A percentile compares a stretch with the other conserved stretches of the same genome.
These are phyloP conservation scores for Zaprionus davidi DNA, from an alignment of 1,140 invertebrate genomes.

Conservation along the genomic window DNA sequence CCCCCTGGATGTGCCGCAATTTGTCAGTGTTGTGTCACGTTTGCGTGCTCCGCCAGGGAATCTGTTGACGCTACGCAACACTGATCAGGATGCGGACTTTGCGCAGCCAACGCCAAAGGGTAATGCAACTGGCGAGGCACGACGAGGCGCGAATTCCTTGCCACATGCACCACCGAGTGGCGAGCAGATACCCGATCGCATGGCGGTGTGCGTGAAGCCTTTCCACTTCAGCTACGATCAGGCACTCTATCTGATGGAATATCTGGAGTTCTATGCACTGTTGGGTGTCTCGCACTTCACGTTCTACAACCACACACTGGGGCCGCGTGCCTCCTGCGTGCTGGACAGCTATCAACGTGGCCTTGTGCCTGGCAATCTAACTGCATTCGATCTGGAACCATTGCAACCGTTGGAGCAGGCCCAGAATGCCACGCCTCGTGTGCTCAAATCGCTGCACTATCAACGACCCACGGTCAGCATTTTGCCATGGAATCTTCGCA, in stretches of 20 bases:
- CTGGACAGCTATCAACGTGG: conserved; percentile 89
- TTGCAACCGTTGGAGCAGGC: conserved; percentile 47
- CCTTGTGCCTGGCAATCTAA: conserved; percentile 68
- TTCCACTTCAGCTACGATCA: conserved; percentile 95
- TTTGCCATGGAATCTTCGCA: conserved; percentile 95
- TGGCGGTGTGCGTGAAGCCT: conserved; percentile 97
- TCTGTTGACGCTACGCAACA: conserved; percentile 86
- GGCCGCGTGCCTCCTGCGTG: conserved; percentile 90
- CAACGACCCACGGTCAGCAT: conserved; percentile 89
- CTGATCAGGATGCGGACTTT: conserved; percentile 85
- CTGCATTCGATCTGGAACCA: conserved; percentile 66
- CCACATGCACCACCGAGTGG: conserved; percentile 59
- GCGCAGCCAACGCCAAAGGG: conserved; percentile 6
- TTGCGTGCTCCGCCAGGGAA: conserved; percentile 87
- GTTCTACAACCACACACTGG: conserved; percentile 96
- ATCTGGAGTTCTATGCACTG: conserved; percentile 94
- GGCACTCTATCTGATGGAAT: conserved; percentile 94
- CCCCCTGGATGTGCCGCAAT: conserved; percentile 87
- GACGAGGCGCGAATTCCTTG: background rate
- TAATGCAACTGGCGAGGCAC: conserved; percentile 15
- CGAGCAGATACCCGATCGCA: conserved; percentile 85
- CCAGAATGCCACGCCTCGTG: conserved; percentile 60
- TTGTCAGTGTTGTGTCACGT: conserved; percentile 88
- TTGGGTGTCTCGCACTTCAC: conserved; percentile 95
- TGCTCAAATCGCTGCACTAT: conserved; percentile 60